A percentile compares a stretch with the other conserved stretches of the same genome.
phyloP scores from a whole-genome alignment of 2,888 invertebrate genomes.

The Drosophila stalkeri region DNA sequence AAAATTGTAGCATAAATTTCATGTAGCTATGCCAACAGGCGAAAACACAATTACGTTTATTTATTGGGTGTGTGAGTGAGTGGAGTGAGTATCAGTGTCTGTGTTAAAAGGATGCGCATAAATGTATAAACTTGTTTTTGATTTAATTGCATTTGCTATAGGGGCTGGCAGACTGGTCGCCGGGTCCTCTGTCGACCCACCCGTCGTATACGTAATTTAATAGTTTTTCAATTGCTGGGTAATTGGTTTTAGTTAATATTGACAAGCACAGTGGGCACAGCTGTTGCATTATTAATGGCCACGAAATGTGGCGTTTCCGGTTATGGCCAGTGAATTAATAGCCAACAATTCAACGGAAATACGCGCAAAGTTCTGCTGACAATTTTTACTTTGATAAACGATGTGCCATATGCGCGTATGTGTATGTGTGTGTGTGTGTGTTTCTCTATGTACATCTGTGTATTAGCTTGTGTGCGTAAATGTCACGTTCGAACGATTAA shows the following conservation, averaged over 20 bases:
- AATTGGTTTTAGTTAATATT: slow-evolving; percentile 78
- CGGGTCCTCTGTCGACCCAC: slow-evolving; percentile 12
- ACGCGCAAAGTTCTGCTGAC: slow-evolving; percentile 58
- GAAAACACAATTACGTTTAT: slow-evolving; percentile 35
- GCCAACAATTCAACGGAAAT: slow-evolving; percentile 73
- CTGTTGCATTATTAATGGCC: slow-evolving; percentile 79
- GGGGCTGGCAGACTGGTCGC: slow-evolving; percentile 3
- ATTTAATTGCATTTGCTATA: slow-evolving; percentile 72
- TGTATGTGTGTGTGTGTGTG: neutral
- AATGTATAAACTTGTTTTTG: slow-evolving; percentile 61
- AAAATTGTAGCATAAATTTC: slow-evolving; percentile 62
- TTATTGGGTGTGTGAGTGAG: slow-evolving; percentile 9
- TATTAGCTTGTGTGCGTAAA: slow-evolving; percentile 39
- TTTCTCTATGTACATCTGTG: neutral
- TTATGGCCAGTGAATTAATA: slow-evolving; percentile 57
- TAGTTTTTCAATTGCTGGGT: slow-evolving; percentile 66
- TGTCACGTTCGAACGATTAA: slow-evolving; percentile 76
- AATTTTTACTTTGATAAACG: slow-evolving; percentile 68
- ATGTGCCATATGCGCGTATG: slow-evolving; percentile 36
- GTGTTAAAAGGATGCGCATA: slow-evolving; percentile 63
- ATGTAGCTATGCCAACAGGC: slow-evolving; percentile 51
- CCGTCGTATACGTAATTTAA: slow-evolving; percentile 71
- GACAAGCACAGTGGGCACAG: slow-evolving; percentile 60
- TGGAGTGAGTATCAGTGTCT: slow-evolving; percentile 14
- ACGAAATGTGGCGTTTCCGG: slow-evolving; percentile 61